Base-by-base conservation (phyloP, 1,140 invertebrate species). In the Pachyrhynchus sulphureomaculatus region DNA sequence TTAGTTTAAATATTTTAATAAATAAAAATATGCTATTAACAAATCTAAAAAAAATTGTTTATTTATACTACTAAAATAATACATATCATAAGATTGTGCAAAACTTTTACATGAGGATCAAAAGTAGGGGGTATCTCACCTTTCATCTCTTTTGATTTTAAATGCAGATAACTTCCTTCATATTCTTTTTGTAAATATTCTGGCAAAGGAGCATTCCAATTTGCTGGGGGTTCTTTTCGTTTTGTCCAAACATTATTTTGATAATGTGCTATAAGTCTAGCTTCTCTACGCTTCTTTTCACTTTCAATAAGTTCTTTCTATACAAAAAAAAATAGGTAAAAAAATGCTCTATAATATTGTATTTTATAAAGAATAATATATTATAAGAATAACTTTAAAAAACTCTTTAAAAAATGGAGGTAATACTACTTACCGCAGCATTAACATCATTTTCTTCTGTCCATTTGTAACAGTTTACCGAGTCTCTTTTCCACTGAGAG, bases 161-260 rank as follows among this genome's bases (percentile, higher is more conserved):
- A 10, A 62, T 82, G 78, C 45, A 92, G 79, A 76, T 82, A 91
- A 9, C 86, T 83, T 55, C 82, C 79, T 66, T 87, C 78, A 62
- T 87, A 83, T 68, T 83, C 78, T 66, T 90, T 82, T 17, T 77
- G 68, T 71, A 92, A 78, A 83, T 86, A 87, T 18, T 89, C 83
- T 4, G 92, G 91, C 61, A 95, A 73, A 3, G 89, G 88, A 56
- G 79, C 80, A 62, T 85, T 83, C 92, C 92, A 95, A 72, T 92
- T 85, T 58, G 77, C 71, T 4, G 92, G 92, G 5, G 91, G 91
- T 52, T 77, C 65, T n/a, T 82, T 78, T 44, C 92, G 79, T 70
- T 84, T 88, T 67, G 85, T 78, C 93, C 92, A 95, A 13, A 88
- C 81, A 71, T 88, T 79, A 77, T 95, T 95, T 12, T 68, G 70